Conservation (phyloP, 2,113 vertebrate species). For the Eublepharis macularius region DNA sequence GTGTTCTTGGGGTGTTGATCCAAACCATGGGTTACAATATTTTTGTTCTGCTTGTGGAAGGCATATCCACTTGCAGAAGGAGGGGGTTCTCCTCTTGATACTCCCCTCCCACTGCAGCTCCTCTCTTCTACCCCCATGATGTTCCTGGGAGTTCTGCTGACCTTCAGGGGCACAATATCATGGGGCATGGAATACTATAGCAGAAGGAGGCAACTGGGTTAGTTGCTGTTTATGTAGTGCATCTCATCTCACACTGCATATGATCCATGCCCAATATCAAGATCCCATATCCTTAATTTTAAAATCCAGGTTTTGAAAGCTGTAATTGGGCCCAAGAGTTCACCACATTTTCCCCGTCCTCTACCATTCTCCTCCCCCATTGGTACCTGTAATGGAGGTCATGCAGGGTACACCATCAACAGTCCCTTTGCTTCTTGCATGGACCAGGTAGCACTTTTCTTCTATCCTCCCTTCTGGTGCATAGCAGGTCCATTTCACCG, state of each 20-base stretch:
- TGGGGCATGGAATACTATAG: no score
- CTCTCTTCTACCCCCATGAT: no score
- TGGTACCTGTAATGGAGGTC: conserved; percentile 78
- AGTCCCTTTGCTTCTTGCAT: conserved; percentile 74
- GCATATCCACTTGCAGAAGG: no score
- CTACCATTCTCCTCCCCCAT: no score
- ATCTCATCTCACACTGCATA: not conserved
- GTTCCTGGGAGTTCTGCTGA: no score
- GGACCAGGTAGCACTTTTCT: conserved; percentile 73
- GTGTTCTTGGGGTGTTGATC: no score
- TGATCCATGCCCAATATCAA: not conserved
- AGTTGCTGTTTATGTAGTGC: no score
- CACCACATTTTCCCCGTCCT: not conserved
- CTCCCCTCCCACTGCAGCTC: not conserved
- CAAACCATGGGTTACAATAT: no score
- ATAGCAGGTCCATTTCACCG: conserved; percentile 64
- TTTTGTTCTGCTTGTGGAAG: no score
- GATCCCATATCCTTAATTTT: not conserved
- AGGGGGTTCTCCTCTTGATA: not conserved
- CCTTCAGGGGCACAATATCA: no score
- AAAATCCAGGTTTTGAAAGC: not conserved
- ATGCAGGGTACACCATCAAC: conserved; percentile 77
- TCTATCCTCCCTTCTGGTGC: conserved; percentile 56
- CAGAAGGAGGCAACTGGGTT: no score
- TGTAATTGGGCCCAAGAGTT: not conserved